Base-by-base conservation (phyloP, 2,888 invertebrate species). In the Scaptodrosophila latifasciaeformis region DNA sequence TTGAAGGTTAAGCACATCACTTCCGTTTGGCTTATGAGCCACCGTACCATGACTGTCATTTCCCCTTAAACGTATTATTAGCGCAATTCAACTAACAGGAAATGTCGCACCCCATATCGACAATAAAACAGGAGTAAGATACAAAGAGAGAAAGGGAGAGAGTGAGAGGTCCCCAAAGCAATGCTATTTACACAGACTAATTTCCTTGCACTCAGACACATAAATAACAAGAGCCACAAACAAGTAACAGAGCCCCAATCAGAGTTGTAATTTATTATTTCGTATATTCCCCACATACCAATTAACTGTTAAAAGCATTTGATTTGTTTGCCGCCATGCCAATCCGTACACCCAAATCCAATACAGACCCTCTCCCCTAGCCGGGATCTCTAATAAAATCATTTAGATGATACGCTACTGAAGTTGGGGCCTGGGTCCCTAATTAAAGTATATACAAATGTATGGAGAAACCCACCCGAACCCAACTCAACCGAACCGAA, bases 251-350 rank as follows among this genome's bases (percentile, higher is more conserved):
- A 37, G 15, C 18, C 31, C 57, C 55, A 69, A 55, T 68, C 65
- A 55, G 55, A 49, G 59, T 17, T 37, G 71, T 75, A 75, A 78
- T 78, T 78, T 72, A 78, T 78, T 72, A 54, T 52, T 60, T 70
- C 53, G 67, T 29, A 24, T 67, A 67, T 65, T 75, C 79, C 76
- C 79, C 68, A 59, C 46, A 61, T 59, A 64, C 63, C 71, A 78
- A 70, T 78, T 69, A 68, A 66, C 77, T 67, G 77, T 81, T 75
- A 77, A 77, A 63, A 65, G 62, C 67, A 67, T 79, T 79, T 67
- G 67, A 59, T 61, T 63, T 61, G 49, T 56, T 54, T 40, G 24
- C 37, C 13, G 37, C 46, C 35, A 2, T 34, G n/a, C n/a, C n/a
- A n/a, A n/a, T n/a, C n/a, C n/a, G n/a, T n/a, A n/a, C n/a, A n/a